A percentile compares a stretch with the other conserved stretches of the same genome.
Evolutionary conservation across 2,113 vertebrate genomes (phyloP).

Genomic region (Acrocephalus kingi): DNA sequence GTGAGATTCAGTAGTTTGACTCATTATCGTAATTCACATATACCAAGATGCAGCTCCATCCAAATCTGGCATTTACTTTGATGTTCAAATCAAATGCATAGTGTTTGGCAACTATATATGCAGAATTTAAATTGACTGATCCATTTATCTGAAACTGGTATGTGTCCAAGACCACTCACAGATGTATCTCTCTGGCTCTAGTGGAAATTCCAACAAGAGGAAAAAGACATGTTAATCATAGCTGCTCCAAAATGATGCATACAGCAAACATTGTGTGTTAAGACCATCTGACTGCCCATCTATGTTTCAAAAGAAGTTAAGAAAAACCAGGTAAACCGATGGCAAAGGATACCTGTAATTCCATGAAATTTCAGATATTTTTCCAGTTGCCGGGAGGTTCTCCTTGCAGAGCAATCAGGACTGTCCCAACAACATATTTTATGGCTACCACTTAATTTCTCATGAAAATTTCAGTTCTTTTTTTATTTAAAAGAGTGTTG

Average conservation of each 20-base stretch:
- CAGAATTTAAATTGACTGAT: slow-evolving; percentile 53
- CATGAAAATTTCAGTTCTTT: neutral
- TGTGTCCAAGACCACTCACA: slow-evolving; percentile 25
- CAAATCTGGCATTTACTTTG: slow-evolving; percentile 50
- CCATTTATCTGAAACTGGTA: slow-evolving; percentile 47
- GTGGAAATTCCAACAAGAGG: neutral
- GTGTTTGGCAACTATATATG: slow-evolving; percentile 50
- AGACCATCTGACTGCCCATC: neutral
- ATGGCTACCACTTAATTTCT: neutral
- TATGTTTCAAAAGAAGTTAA: neutral
- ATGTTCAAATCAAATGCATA: slow-evolving; percentile 52
- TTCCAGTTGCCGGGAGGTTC: neutral
- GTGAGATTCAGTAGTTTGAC: slow-evolving; percentile 34
- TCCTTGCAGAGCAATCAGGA: neutral
- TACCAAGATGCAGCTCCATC: slow-evolving; percentile 30
- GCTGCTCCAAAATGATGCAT: neutral
- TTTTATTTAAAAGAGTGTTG: neutral
- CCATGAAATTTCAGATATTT: neutral
- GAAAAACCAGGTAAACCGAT: neutral
- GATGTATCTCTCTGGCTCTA: slow-evolving; percentile 26
- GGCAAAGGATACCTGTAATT: neutral
- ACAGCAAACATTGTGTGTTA: neutral
- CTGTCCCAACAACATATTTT: neutral
- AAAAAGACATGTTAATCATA: slow-evolving; percentile 3
- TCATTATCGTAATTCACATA: slow-evolving; percentile 30